Base-by-base conservation (phyloP, 2,888 invertebrate species). In the Lacanobia wlatinum region DNA sequence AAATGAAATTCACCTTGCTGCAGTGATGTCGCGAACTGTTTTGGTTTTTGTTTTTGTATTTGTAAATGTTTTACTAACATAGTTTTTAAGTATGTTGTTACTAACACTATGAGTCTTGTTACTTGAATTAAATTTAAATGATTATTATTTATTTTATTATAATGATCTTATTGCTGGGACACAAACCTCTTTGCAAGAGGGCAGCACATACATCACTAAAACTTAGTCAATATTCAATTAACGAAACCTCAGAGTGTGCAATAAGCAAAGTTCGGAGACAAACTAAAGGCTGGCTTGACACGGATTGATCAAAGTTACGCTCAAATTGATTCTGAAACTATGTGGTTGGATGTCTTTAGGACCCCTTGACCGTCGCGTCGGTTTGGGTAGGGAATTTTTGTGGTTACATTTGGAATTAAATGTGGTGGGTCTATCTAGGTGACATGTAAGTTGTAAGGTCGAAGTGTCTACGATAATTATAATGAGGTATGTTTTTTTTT, bases 211-310 rank as follows among this genome's bases (percentile, higher is more conserved):
- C n/a, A 8, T 28, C 28, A 55, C 16, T 23, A 10, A 50, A 76
- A 76, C 78, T 64, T 28, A 16, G 53, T 28, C 7, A 43, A 77
- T 64, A 50, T 75, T 61, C 61, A 76, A 71, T 67, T 56, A 78
- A 46, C 23, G 34, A 5, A 55, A 60, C 40, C 34, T 12, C 69
- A 34, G 23, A n/a, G 55, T 66, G 60, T 78, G 68, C 48, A 73
- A 82, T 80, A 78, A 53, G 78, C 73, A 21, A 48, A 82, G 65
- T 78, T 80, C 50, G 38, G 52, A 56, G 58, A 56, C 62, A 23
- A 63, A 65, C 40, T 73, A 21, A 59, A 21, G 64, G 38, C 21
- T 10, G 16, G 50, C 28, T 63, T 48, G 23, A 21, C 59, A 14
- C n/a, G 48, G n/a, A 43, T 50, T 56, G 60, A 72, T 82, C 46